phyloP scores from a whole-genome alignment of 2,888 invertebrate genomes.

The Limnephilus lunatus region DNA sequence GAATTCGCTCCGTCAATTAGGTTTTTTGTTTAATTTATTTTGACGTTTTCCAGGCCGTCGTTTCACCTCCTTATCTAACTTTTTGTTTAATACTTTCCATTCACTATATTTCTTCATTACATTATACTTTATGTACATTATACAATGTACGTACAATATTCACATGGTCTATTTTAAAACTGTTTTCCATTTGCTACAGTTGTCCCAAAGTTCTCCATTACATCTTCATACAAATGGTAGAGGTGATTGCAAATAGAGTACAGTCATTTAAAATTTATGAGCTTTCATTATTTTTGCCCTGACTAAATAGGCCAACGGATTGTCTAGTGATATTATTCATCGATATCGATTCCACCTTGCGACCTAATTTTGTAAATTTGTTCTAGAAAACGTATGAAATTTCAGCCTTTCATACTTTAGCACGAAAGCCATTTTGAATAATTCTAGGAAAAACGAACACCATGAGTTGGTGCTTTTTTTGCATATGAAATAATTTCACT shows the following conservation, averaged over 20 bases:
- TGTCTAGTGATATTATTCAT: conserved; percentile 42
- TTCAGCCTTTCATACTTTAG: not conserved
- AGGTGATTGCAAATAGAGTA: not conserved
- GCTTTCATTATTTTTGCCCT: not conserved
- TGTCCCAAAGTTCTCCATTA: not conserved
- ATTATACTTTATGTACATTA: not conserved
- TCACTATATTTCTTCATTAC: not conserved
- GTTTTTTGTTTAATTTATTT: not conserved
- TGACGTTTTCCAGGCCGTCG: not conserved
- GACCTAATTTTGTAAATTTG: conserved; percentile 33
- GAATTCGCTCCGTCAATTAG: too few relatives aligned
- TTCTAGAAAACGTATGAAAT: not conserved
- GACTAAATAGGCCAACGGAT: conserved; percentile 5
- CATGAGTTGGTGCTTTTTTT: not conserved
- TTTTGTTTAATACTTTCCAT: not conserved
- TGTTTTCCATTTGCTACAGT: not conserved
- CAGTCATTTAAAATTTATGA: not conserved
- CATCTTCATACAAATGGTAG: not conserved
- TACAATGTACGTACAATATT: not conserved
- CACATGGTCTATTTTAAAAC: not conserved
- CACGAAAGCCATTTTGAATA: not conserved
- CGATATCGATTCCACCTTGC: conserved; percentile 44
- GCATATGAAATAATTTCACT: not conserved
- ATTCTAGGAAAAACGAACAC: not conserved
- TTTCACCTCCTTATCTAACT: not conserved